Evolutionary conservation across 2,113 vertebrate species (phyloP).

Genomic region (Apistogramma diplotaenia): DNA sequence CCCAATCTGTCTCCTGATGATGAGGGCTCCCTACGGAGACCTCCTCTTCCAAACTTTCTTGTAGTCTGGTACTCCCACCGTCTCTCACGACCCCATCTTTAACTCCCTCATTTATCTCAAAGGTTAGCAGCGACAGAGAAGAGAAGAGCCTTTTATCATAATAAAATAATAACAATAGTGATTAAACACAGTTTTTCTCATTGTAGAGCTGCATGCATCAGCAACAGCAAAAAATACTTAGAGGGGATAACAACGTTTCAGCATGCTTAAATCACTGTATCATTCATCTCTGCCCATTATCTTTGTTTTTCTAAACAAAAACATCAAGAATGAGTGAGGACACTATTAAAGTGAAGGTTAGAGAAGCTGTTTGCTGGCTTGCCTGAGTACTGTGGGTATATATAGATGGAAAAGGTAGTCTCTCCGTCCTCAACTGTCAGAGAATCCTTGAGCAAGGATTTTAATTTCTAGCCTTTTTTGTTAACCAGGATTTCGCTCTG

Average conservation of each 20-base stretch:
- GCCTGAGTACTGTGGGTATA: not conserved
- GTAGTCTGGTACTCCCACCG: conserved; percentile 9
- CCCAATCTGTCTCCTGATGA: conserved; percentile 56
- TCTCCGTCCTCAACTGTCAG: conserved; percentile 9
- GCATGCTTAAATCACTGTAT: not conserved
- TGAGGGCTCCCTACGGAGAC: conserved; percentile 48
- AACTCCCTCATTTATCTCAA: conserved; percentile 16
- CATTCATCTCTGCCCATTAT: conserved; percentile 28
- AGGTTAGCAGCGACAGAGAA: not conserved
- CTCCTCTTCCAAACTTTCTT: conserved; percentile 48
- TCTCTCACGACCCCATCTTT: conserved; percentile 10
- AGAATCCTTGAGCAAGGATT: conserved; percentile 22
- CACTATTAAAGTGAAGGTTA: conserved; percentile 41
- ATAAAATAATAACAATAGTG: not conserved
- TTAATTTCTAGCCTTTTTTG: not conserved
- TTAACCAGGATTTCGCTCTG: not conserved
- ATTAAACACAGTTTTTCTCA: conserved; percentile 23
- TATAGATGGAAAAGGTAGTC: conserved; percentile 10
- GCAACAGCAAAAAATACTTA: not conserved
- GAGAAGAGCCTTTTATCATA: not conserved
- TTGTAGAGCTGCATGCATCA: conserved; percentile 14
- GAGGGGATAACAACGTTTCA: conserved; percentile 1
- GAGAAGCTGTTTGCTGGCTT: not conserved
- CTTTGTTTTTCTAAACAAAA: conserved; percentile 30
- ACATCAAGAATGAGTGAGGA: conserved; percentile 25